Conservation (phyloP, 2,888 invertebrate species). For the Andrena trimmerana region DNA sequence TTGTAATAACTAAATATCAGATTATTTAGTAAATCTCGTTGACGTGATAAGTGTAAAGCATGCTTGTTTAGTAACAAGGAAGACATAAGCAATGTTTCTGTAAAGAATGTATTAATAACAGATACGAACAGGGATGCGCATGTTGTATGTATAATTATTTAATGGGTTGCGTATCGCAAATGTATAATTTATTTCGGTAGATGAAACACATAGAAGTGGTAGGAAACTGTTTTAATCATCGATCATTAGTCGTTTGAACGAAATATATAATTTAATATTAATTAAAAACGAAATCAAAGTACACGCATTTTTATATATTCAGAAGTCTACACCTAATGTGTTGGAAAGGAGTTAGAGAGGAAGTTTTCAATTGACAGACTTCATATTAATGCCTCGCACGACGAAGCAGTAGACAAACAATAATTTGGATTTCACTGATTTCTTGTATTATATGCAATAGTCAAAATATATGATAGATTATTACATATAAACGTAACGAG, state of each 20-base stretch:
- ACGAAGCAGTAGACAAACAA: not conserved
- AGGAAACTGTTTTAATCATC: slow-evolving; percentile 9
- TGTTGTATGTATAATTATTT: slow-evolving; percentile 23
- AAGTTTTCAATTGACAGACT: slow-evolving; percentile 21
- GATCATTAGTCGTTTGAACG: slow-evolving; percentile 12
- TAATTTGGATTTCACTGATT: not conserved
- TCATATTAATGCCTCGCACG: not conserved
- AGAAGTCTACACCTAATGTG: not conserved
- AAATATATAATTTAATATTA: slow-evolving; percentile 11
- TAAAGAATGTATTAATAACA: slow-evolving; percentile 6
- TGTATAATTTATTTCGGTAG: slow-evolving; percentile 32
- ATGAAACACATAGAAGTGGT: slow-evolving; percentile 8
- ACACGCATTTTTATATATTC: slow-evolving; percentile 24
- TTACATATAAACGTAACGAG: slow-evolving; percentile 1
- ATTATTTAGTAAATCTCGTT: slow-evolving; percentile 7
- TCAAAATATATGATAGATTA: not conserved
- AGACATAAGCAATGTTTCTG: slow-evolving; percentile 1
- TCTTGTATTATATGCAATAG: slow-evolving; percentile 10
- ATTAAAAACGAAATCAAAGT: slow-evolving; percentile 27
- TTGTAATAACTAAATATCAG: not conserved
- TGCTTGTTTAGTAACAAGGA: not conserved
- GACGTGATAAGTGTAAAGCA: not conserved
- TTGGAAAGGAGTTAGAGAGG: slow-evolving; percentile 13
- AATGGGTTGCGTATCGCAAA: slow-evolving; percentile 10
- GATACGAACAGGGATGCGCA: not conserved